Percentiles rank a stretch among this genome's conserved stretches.
Evolutionary conservation across 2,888 invertebrate species (phyloP).

Genomic region (Zaprionus obscuricornis): DNA sequence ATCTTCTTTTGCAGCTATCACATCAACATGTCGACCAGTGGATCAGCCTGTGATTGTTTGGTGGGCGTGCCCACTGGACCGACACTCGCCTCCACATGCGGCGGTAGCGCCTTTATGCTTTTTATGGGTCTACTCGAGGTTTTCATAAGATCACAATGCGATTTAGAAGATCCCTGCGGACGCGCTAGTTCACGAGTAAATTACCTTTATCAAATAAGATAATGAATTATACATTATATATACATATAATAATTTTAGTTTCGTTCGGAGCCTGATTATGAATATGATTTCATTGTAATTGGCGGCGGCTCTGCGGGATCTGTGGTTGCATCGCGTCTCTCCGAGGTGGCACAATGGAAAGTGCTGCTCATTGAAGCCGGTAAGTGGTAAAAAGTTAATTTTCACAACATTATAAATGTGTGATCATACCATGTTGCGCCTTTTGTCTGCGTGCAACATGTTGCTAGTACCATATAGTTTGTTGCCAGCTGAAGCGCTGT

Average conservation of each 20-base stretch:
- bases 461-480: conserved; percentile 35
- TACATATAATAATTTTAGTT: conserved; percentile 65
- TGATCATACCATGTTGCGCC: conserved; percentile 10
- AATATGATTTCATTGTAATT: conserved; percentile 90
- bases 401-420: conserved; percentile 16
- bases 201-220: background rate
- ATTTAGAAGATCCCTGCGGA: conserved; percentile 93
- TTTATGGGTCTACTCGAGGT: conserved; percentile 95
- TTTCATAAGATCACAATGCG: conserved; percentile 93
- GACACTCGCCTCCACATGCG: conserved; percentile 92
- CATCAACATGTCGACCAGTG: conserved; percentile 56
- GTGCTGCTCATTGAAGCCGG: conserved; percentile 89
- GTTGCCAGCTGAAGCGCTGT: conserved; percentile 29
- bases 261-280: conserved; percentile 83
- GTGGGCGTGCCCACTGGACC: conserved; percentile 91
- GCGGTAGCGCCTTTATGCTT: conserved; percentile 93
- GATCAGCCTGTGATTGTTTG: conserved; percentile 90
- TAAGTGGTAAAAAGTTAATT: conserved; percentile 65
- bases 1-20: conserved; percentile 24
- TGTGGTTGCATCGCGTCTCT: conserved; percentile 88
- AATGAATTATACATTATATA: no score
- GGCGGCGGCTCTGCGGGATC: conserved; percentile 93
- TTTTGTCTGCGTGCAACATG: conserved; percentile 38
- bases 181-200: conserved; percentile 86
- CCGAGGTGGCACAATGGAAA: conserved; percentile 88